Conservation (phyloP, 2,797 vertebrate genomes). For the Acridotheres tristis region DNA sequence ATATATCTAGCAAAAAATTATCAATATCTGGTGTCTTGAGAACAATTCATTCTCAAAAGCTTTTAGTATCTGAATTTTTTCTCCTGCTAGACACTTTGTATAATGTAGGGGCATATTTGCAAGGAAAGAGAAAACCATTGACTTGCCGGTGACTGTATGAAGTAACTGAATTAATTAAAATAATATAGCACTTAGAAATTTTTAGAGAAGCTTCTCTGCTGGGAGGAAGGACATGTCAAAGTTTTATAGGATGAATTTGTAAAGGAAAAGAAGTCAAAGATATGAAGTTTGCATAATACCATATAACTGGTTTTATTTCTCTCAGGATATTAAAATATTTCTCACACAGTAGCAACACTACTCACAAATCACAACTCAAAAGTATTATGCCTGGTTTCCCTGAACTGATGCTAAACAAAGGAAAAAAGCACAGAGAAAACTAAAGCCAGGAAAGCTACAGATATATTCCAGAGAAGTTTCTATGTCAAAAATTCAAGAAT, state of each 20-base stretch:
- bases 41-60: neutral
- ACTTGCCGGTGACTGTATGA: neutral
- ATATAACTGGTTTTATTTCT: neutral
- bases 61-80: neutral
- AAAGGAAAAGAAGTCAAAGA: neutral
- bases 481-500: constrained; percentile 20
- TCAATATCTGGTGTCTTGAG: neutral
- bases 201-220: neutral
- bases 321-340: neutral
- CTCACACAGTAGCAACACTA: neutral
- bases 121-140: neutral
- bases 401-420: neutral
- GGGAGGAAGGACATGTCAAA: neutral
- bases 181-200: neutral
- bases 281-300: neutral
- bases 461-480: neutral
- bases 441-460: neutral
- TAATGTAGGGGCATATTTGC: neutral
- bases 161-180: neutral
- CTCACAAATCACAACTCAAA: neutral
- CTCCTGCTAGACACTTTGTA: neutral
- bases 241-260: neutral
- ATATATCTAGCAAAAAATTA: neutral
- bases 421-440: neutral
- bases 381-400: neutral